These are phyloP conservation scores for Amphiura filiformis DNA, from an alignment of 35 echinoderm and acorn worm genomes.

Conservation along the genomic window DNA sequence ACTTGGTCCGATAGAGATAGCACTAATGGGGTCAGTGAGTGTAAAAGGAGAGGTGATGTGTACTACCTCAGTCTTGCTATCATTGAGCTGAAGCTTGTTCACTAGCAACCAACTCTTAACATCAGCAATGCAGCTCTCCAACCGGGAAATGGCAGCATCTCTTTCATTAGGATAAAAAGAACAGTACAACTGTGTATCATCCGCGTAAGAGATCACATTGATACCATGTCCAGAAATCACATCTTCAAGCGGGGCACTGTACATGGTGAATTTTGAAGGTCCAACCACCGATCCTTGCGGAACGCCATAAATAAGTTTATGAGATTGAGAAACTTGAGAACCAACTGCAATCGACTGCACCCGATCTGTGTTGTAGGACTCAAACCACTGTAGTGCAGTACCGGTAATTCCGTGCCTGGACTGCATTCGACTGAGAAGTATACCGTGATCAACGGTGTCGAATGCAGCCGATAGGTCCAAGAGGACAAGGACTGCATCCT, in stretches of 20 bases:
- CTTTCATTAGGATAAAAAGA: background rate
- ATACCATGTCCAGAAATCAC: background rate
- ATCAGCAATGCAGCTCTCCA: conserved; percentile 6
- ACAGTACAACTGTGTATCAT: background rate
- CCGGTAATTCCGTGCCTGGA: background rate
- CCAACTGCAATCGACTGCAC: background rate
- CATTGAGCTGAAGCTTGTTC: background rate
- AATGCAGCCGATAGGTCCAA: background rate
- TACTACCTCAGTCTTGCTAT: background rate
- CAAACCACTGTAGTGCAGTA: background rate
- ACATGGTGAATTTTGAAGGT: background rate
- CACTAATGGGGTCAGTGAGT: background rate
- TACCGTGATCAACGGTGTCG: background rate
- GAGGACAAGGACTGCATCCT: conserved; percentile 1
- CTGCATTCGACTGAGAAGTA: background rate
- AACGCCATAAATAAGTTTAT: background rate
- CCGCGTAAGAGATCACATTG: background rate
- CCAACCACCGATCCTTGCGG: background rate
- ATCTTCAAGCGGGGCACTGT: background rate
- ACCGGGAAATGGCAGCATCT: background rate
- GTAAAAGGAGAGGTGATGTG: background rate
- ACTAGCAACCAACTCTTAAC: background rate
- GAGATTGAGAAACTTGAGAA: background rate
- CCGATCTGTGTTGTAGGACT: background rate
- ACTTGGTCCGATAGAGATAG: background rate